Evolutionary conservation across 2,888 invertebrate genomes (phyloP).

Genomic region (Drosophila longiperda): DNA sequence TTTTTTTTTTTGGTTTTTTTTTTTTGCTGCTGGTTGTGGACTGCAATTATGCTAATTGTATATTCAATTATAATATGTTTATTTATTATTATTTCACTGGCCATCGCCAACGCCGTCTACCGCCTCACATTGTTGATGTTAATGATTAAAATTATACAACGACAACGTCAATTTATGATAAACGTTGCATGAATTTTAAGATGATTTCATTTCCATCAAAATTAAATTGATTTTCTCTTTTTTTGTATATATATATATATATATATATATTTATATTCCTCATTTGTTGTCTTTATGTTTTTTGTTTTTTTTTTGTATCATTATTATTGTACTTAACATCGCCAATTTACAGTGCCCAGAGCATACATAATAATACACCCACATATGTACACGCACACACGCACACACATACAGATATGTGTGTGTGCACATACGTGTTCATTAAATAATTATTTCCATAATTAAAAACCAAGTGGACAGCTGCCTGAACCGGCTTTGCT

Average conservation of each 20-base stretch:
- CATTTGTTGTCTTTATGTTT: constrained; percentile 5
- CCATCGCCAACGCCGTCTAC: constrained; percentile 4
- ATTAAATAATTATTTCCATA: constrained; percentile 77
- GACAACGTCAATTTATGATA: constrained; percentile 66
- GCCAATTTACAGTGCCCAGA: constrained; percentile 54
- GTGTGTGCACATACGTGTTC: constrained; percentile 50
- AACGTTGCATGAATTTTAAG: constrained; percentile 74
- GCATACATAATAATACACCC: constrained; percentile 68
- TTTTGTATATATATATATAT: too few relatives aligned
- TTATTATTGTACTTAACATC: constrained; percentile 30
- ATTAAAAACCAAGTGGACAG: constrained; percentile 67
- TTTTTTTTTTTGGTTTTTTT: background rate
- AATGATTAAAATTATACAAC: constrained; percentile 75
- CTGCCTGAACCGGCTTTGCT: constrained; percentile 39
- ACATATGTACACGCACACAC: constrained; percentile 32
- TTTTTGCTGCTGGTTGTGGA: constrained; percentile 25
- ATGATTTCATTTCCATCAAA: constrained; percentile 75
- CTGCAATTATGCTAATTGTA: constrained; percentile 78
- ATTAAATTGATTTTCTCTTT: constrained; percentile 69
- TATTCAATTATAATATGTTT: constrained; percentile 80
- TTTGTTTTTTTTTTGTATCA: constrained; percentile 5
- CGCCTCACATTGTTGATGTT: constrained; percentile 39
- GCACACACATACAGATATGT: background rate
- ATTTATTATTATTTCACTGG: constrained; percentile 74
- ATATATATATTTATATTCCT: background rate